Percentiles rank a stretch among this genome's conserved stretches.
These are phyloP conservation scores for Cepaea hortensis DNA, from an alignment of 2,888 invertebrate species.

Conservation along the genomic window DNA sequence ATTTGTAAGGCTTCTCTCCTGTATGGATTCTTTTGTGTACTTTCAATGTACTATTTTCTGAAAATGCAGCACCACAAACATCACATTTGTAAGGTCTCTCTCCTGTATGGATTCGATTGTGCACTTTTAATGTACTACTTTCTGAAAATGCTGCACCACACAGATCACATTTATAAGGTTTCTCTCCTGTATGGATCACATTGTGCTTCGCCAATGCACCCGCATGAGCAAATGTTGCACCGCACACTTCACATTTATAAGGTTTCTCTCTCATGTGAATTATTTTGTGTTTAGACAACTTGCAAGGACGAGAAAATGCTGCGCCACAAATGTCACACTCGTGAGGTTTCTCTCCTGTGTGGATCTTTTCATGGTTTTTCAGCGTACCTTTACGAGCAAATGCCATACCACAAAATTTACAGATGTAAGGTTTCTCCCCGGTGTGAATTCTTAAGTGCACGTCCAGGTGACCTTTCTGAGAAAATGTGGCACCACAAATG, in stretches of 20 bases:
- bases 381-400: not conserved
- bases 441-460: not conserved
- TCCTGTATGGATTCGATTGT: not conserved
- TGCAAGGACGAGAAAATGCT: not conserved
- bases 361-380: not conserved
- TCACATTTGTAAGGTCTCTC: slow-evolving; percentile 16
- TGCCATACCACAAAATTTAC: slow-evolving; percentile 6
- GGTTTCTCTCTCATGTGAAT: not conserved
- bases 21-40: not conserved
- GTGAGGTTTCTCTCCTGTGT: slow-evolving; percentile 31
- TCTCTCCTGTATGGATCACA: not conserved
- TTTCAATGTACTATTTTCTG: not conserved
- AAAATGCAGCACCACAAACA: not conserved
- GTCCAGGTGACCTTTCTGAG: not conserved
- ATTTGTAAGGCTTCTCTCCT: slow-evolving; percentile 15
- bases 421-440: slow-evolving; percentile 13
- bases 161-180: not conserved
- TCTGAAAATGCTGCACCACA: not conserved
- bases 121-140: not conserved
- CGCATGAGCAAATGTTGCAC: not conserved
- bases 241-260: not conserved
- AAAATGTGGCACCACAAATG: slow-evolving; percentile 14
- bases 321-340: slow-evolving; percentile 20
- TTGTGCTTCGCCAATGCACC: not conserved
- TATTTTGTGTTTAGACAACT: not conserved